Base-by-base conservation (phyloP, 2,113 vertebrate species). In the Brachypteracias leptosomus region DNA sequence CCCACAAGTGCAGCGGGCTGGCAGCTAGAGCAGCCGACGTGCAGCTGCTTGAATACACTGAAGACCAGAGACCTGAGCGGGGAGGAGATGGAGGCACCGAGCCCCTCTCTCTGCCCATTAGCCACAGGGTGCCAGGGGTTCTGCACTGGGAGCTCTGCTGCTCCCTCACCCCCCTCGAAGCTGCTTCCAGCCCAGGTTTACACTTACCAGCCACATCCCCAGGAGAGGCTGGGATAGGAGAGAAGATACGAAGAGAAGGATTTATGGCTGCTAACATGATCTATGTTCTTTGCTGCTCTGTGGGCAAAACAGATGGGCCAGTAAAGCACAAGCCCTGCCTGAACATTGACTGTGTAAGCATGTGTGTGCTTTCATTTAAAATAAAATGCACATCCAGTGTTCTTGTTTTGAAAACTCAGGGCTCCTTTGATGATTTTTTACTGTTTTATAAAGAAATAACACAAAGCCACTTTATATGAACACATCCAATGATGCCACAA, bases 41-140 rank as follows among this genome's bases (percentile, higher is more conserved):
- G 33, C 33, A 2, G 6, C 67, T 47, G 44, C 16, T 11, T 9
- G 6, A 13, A 16, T 33, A 6, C 31, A 9, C 0, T 4, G 25
- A 20, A 46, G n/a, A 4, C 9, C 25, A 24, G 28, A 66, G 54
- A 76, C 26, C 8, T 0, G 4, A 36, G 13, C 0, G 2, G 17
- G 3, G 25, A 9, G 21, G 3, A 10, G 13, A 4, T 0, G 11
- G 58, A 61, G 29, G 26, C 8, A 36, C 3, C 0, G 1, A 59
- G 6, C 21, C 4, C 24, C 24, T 7, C 47, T 24, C 47, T 5
- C 35, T 25, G 59, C 51, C 55, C 2, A 0, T 5, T 2, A 3
- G 13, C 17, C 10, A 13, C 11, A 9, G 28, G 22, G 12, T n/a
- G 31, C 36, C 8, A 12, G 14, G 4, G 19, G 7, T 2, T n/a